These are phyloP conservation scores for Archips crataeganus DNA, from an alignment of 2,888 invertebrate genomes.

Conservation along the genomic window DNA sequence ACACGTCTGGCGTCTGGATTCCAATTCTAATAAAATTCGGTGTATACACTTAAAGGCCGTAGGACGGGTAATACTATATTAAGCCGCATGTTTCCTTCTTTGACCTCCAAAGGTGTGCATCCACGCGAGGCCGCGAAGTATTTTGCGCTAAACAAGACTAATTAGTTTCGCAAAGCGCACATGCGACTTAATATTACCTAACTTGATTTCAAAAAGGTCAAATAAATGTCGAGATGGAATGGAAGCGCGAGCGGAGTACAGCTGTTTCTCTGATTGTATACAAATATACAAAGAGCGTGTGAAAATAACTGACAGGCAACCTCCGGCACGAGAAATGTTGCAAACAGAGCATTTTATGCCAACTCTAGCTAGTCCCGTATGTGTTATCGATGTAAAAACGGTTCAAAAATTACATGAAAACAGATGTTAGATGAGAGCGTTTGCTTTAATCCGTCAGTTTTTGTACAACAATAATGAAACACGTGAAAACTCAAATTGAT, in stretches of 20 bases:
- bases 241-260: slow-evolving; percentile 22
- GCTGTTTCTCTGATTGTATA: slow-evolving; percentile 31
- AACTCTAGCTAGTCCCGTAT: slow-evolving; percentile 13
- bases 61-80: slow-evolving; percentile 25
- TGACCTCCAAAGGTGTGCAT: slow-evolving; percentile 19
- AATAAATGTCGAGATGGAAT: slow-evolving; percentile 30
- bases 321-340: slow-evolving; percentile 9
- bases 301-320: slow-evolving; percentile 30
- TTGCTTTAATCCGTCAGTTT: slow-evolving; percentile 9
- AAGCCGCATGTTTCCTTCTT: slow-evolving; percentile 20
- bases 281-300: slow-evolving; percentile 34
- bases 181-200: slow-evolving; percentile 31
- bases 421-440: slow-evolving; percentile 8
- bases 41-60: slow-evolving; percentile 16
- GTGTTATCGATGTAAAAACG: neutral
- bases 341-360: slow-evolving; percentile 22
- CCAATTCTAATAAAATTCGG: slow-evolving; percentile 9
- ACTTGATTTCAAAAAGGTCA: slow-evolving; percentile 32
- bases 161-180: slow-evolving; percentile 38
- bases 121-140: slow-evolving; percentile 23
- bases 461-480: slow-evolving; percentile 24
- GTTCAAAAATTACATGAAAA: neutral
- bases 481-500: slow-evolving; percentile 25
- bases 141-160: slow-evolving; percentile 32
- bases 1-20: neutral